A percentile compares a stretch with the other conserved stretches of the same genome.
Conservation (phyloP, 2,797 vertebrate species). For the Ficedula albicollis region DNA sequence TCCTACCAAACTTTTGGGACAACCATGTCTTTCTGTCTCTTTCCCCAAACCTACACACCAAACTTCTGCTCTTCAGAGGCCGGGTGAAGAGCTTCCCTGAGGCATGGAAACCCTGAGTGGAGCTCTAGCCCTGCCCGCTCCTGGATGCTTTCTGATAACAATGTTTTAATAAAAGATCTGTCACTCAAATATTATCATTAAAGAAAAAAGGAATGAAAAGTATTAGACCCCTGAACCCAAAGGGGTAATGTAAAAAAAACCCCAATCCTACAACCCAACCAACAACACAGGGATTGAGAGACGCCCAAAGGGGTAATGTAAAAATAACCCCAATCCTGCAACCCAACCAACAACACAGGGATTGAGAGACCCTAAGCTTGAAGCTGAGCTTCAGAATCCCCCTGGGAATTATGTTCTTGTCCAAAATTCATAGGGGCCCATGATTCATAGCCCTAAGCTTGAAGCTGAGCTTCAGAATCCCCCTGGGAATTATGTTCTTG, state of each 20-base stretch:
- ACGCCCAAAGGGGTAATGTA: too few relatives aligned
- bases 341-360: too few relatives aligned
- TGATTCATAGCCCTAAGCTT: not conserved
- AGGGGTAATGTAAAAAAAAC: not conserved
- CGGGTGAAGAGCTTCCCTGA: conserved; percentile 26
- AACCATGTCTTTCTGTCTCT: not conserved
- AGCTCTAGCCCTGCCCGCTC: not conserved
- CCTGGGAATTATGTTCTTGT: too few relatives aligned
- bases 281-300: not conserved
- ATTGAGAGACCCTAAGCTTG: too few relatives aligned
- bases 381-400: too few relatives aligned
- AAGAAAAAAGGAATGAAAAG: not conserved
- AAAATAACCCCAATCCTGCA: too few relatives aligned
- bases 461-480: not conserved
- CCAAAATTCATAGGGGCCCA: too few relatives aligned
- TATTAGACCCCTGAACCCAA: conserved; percentile 31
- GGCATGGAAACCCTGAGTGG: conserved; percentile 67
- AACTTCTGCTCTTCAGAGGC: not conserved
- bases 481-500: conserved; percentile 22
- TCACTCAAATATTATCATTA: conserved; percentile 57
- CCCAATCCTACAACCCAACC: not conserved
- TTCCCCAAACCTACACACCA: not conserved
- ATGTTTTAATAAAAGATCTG: conserved; percentile 62
- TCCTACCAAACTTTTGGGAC: not conserved
- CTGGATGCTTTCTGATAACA: conserved; percentile 37